Conservation (phyloP, 2,113 vertebrate species). For the Mastomys natalensis region DNA sequence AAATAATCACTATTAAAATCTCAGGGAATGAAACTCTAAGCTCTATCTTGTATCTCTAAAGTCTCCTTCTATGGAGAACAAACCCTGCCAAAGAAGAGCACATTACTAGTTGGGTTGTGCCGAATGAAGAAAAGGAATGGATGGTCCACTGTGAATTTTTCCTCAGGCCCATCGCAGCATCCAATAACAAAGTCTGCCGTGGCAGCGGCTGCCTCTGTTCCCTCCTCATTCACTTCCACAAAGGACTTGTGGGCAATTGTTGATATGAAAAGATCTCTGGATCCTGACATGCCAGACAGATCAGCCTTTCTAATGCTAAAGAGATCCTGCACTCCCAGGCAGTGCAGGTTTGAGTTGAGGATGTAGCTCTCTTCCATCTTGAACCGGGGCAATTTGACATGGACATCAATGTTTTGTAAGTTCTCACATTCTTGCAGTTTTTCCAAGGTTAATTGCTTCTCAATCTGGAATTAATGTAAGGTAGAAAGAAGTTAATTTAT, state of each 20-base stretch:
- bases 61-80: constrained; percentile 82
- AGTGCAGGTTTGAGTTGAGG: constrained; percentile 87
- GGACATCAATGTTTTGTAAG: constrained; percentile 86
- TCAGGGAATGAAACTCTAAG: neutral
- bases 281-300: constrained; percentile 92
- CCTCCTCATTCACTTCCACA: constrained; percentile 96
- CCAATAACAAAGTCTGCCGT: constrained; percentile 83
- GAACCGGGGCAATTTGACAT: constrained; percentile 92
- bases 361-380: constrained; percentile 92
- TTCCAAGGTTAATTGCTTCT: constrained; percentile 88
- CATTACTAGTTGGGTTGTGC: constrained; percentile 89
- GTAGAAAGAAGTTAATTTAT: neutral
- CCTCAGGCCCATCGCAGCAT: constrained; percentile 77
- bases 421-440: constrained; percentile 91
- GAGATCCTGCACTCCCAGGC: constrained; percentile 90
- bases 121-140: constrained; percentile 96
- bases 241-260: constrained; percentile 93
- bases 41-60: neutral
- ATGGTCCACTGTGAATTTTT: constrained; percentile 91
- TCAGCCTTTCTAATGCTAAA: constrained; percentile 89
- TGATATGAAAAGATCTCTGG: constrained; percentile 90
- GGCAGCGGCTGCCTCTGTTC: constrained; percentile 94
- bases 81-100: constrained; percentile 92
- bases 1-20: neutral
- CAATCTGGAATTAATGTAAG: constrained; percentile 88